Conservation (phyloP, 2,797 vertebrate species). For the Mycteria americana region DNA sequence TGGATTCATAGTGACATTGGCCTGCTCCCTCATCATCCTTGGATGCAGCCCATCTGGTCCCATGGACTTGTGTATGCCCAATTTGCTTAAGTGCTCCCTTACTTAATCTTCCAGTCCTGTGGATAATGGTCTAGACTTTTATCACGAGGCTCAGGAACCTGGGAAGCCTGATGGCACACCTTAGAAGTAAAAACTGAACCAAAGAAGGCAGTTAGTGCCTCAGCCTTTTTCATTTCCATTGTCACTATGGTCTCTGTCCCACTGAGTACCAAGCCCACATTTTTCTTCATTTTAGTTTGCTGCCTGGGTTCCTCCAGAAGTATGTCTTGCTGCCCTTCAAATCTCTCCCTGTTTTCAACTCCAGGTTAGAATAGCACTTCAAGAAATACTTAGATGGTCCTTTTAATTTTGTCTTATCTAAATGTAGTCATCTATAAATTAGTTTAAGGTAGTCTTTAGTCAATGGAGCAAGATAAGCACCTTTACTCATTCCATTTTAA, state of each 20-base stretch:
- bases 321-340: not conserved
- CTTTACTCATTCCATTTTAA: conserved; percentile 28
- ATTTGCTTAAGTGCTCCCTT: not conserved
- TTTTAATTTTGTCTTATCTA: conserved; percentile 48
- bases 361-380: not conserved
- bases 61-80: not conserved
- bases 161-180: not conserved
- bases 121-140: not conserved
- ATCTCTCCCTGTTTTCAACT: not conserved
- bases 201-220: not conserved
- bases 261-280: not conserved
- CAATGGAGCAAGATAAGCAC: conserved; percentile 18
- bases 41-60: not conserved
- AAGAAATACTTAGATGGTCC: not conserved
- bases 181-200: not conserved
- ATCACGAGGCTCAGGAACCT: not conserved
- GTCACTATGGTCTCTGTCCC: not conserved
- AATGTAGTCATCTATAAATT: not conserved
- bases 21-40: not conserved
- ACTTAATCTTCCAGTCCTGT: not conserved
- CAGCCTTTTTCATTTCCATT: not conserved
- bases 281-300: not conserved
- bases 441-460: conserved; percentile 40
- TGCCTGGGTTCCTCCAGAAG: not conserved
- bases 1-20: not conserved